Conservation (phyloP, 2,888 invertebrate species). For the Euproctis similis region DNA sequence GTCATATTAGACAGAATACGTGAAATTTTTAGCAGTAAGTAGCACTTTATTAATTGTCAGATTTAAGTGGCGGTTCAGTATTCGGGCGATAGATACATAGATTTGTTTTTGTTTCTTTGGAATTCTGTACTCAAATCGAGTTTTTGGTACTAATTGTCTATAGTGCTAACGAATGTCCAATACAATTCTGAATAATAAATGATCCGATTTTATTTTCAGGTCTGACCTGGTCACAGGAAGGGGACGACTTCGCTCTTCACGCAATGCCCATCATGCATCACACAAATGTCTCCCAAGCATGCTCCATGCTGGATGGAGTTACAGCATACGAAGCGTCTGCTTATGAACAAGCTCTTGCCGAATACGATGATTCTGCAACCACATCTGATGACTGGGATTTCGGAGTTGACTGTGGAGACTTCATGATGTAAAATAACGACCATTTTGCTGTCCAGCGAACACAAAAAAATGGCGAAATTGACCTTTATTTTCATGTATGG, state of each 20-base stretch:
- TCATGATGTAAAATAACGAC: slow-evolving; percentile 77
- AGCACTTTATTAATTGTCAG: too few species aligned
- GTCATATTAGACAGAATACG: too few species aligned
- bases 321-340: slow-evolving; percentile 77
- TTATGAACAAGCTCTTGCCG: slow-evolving; percentile 77
- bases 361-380: slow-evolving; percentile 70
- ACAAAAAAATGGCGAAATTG: too few species aligned
- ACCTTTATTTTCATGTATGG: too few species aligned
- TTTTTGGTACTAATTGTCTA: too few species aligned
- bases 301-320: slow-evolving; percentile 72
- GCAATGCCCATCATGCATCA: slow-evolving; percentile 80
- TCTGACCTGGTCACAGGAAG: slow-evolving; percentile 80
- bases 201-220: slow-evolving; percentile 45
- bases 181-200: background rate
- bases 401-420: slow-evolving; percentile 83
- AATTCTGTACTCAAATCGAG: too few species aligned
- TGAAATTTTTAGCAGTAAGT: too few species aligned
- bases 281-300: slow-evolving; percentile 77
- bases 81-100: too few species aligned
- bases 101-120: too few species aligned
- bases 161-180: too few species aligned
- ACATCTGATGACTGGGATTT: slow-evolving; percentile 81
- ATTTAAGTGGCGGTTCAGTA: too few species aligned
- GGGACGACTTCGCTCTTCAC: slow-evolving; percentile 80
- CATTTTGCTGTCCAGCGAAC: too few species aligned